A percentile compares a stretch with the other conserved stretches of the same genome.
phyloP scores from a whole-genome alignment of 2,888 invertebrate genomes.

The Hipparchia semele region DNA sequence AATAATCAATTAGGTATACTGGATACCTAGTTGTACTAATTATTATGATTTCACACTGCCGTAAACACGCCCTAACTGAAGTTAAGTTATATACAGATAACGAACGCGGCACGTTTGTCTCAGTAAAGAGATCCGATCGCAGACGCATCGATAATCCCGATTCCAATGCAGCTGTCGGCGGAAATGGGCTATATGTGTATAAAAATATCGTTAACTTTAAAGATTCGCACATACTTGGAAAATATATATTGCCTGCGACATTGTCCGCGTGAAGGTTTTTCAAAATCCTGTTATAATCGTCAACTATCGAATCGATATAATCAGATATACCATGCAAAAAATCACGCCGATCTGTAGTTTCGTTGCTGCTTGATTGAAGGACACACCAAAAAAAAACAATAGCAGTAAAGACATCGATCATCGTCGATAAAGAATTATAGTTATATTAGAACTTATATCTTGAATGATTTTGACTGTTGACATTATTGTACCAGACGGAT shows the following conservation, averaged over 20 bases:
- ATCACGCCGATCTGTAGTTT: no score
- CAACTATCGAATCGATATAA: no score
- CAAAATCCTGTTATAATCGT: no score
- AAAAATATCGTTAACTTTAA: conserved; percentile 44
- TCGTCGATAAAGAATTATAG: no score
- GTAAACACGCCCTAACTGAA: conserved; percentile 54
- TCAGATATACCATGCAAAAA: no score
- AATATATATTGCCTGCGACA: background rate
- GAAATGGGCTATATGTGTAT: conserved; percentile 48
- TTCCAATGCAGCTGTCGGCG: conserved; percentile 58
- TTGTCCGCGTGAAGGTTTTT: no score
- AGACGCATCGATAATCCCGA: conserved; percentile 54
- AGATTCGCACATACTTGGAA: conserved; percentile 21
- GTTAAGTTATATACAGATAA: conserved; percentile 70
- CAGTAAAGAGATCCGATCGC: conserved; percentile 63
- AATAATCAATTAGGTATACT: conserved; percentile 19
- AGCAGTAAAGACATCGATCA: no score
- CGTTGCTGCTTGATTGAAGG: no score
- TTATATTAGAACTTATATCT: no score
- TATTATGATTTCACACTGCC: conserved; percentile 42
- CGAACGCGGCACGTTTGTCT: conserved; percentile 71
- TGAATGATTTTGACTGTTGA: no score
- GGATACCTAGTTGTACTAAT: conserved; percentile 22
- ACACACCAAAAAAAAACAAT: no score
- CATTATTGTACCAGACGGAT: no score